Conservation (phyloP, 2,888 invertebrate species). For the Vesta saturnalis region DNA sequence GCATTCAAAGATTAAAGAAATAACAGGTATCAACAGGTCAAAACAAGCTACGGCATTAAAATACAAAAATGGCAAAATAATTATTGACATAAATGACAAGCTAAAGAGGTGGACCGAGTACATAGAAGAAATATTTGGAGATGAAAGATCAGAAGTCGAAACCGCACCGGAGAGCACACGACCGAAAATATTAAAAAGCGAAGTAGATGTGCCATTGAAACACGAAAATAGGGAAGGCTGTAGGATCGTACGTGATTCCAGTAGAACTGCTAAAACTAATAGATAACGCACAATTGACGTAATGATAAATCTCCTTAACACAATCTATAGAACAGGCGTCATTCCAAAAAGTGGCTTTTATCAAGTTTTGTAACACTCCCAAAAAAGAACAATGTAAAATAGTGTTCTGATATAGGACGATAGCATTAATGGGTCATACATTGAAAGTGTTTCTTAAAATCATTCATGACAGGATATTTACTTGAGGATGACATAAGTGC, state of each 20-base stretch:
- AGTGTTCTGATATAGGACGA: constrained; percentile 5
- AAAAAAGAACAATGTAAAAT: too few species aligned
- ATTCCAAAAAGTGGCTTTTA: constrained; percentile 10
- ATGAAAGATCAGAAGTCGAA: constrained; percentile 8
- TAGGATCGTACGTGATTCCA: neutral
- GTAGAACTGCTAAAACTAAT: too few species aligned
- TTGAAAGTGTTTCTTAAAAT: constrained; percentile 16
- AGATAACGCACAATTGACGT: neutral
- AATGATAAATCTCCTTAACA: constrained; percentile 1
- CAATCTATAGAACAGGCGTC: constrained; percentile 8
- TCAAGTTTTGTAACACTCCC: neutral
- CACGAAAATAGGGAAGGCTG: neutral
- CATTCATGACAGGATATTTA: constrained; percentile 12
- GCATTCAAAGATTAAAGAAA: constrained; percentile 9
- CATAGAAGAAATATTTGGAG: too few species aligned
- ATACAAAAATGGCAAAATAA: constrained; percentile 15
- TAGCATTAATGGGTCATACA: constrained; percentile 12
- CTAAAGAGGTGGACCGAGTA: too few species aligned
- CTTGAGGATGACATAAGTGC: too few species aligned
- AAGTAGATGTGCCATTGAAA: too few species aligned
- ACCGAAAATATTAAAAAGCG: too few species aligned
- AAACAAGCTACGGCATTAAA: constrained; percentile 3
- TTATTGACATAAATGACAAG: too few species aligned
- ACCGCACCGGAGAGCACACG: too few species aligned
- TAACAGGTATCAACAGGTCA: constrained; percentile 16